Evolutionary conservation across 2,888 invertebrate genomes (phyloP).

Genomic region (Sinopyrophorus schimmeli): DNA sequence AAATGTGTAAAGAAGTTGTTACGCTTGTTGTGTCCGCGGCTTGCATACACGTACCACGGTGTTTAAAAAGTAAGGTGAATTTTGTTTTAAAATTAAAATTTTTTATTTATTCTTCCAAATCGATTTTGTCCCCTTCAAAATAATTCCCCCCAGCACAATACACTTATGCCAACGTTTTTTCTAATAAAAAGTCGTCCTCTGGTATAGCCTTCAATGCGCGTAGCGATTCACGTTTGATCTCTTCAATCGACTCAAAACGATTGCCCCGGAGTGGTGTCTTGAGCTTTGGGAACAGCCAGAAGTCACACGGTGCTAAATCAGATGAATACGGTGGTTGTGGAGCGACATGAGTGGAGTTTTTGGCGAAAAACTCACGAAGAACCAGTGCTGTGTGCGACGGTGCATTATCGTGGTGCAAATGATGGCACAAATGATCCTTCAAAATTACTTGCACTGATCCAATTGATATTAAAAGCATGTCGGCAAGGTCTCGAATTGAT

Average conservation of each 20-base stretch:
- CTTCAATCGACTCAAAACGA: slow-evolving; percentile 25
- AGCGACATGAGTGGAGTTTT: slow-evolving; percentile 27
- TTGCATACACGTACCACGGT: no score
- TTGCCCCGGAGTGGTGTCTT: slow-evolving; percentile 11
- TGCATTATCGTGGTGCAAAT: slow-evolving; percentile 41
- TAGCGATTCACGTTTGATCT: slow-evolving; percentile 37
- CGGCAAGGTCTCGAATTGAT: no score
- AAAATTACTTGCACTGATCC: no score
- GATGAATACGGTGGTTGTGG: slow-evolving; percentile 34
- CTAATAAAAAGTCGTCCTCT: slow-evolving; percentile 39
- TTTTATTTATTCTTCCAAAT: no score
- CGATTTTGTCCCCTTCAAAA: slow-evolving; percentile 30
- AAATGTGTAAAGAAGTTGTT: no score
- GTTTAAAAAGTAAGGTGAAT: no score
- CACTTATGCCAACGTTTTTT: slow-evolving; percentile 40
- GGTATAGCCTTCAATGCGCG: slow-evolving; percentile 35
- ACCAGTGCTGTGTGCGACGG: slow-evolving; percentile 12
- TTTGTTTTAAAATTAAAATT: no score
- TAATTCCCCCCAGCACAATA: slow-evolving; percentile 34
- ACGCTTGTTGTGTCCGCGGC: no score
- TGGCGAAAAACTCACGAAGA: slow-evolving; percentile 34
- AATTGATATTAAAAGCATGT: no score
- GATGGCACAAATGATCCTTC: no score
- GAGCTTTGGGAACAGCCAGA: slow-evolving; percentile 18
- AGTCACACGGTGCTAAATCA: slow-evolving; percentile 32